phyloP scores from a whole-genome alignment of 2,113 vertebrate genomes.

The Pterocles gutturalis region DNA sequence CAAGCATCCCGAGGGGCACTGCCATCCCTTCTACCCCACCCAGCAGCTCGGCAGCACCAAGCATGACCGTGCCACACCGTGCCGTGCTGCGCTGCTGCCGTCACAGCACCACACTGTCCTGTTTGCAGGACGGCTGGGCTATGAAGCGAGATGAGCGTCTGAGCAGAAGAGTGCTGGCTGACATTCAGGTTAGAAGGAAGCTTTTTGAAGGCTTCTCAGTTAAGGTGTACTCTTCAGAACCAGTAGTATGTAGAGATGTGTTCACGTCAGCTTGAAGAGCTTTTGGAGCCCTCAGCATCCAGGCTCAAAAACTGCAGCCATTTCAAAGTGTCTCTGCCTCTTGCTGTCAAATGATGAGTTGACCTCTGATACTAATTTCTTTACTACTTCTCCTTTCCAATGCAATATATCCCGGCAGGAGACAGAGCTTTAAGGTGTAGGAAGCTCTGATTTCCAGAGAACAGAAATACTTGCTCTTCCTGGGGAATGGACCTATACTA shows the following conservation, averaged over 20 bases:
- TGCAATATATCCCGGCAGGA: background rate
- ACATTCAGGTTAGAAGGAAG: background rate
- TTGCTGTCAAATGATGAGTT: background rate
- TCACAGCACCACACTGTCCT: rapidly evolving
- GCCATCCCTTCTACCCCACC: background rate
- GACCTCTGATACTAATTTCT: background rate
- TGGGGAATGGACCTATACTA: background rate
- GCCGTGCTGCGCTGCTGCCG: rapidly evolving
- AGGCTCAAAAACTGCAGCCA: background rate
- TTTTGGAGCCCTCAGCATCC: background rate
- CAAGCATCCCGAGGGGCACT: rapidly evolving
- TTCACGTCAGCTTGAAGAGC: background rate
- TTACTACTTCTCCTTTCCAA: background rate
- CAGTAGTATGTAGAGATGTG: background rate
- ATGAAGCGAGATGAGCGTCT: background rate
- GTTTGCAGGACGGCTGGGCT: rapidly evolving
- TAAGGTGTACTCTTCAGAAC: background rate
- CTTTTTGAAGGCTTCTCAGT: background rate
- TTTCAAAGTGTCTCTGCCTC: background rate
- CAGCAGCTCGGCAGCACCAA: background rate
- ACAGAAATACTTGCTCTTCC: background rate
- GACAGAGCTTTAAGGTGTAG: background rate
- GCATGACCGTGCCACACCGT: rapidly evolving
- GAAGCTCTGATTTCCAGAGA: background rate
- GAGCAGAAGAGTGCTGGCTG: background rate